Conservation (phyloP, 2,888 invertebrate genomes). For the Pachycephus smyrnensis region DNA sequence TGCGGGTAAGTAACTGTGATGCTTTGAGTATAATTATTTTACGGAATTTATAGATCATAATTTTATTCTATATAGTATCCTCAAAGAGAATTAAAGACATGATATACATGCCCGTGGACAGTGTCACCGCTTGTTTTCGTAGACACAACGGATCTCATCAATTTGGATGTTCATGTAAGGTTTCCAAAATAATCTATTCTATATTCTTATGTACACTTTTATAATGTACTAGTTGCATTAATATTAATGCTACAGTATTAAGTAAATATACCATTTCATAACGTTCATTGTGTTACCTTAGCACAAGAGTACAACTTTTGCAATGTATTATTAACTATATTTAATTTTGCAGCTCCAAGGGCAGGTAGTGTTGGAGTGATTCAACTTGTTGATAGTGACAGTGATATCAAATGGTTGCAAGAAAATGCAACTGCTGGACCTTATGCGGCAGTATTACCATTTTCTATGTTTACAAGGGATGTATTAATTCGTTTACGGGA, state of each 20-base stretch:
- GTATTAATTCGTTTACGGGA: slow-evolving; percentile 71
- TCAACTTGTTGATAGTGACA: slow-evolving; percentile 75
- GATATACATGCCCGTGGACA: slow-evolving; percentile 82
- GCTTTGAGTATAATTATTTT: background rate
- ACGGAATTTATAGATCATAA: slow-evolving; percentile 4
- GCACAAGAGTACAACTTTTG: background rate
- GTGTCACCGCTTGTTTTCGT: slow-evolving; percentile 85
- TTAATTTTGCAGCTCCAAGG: slow-evolving; percentile 72
- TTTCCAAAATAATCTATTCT: background rate
- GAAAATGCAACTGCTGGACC: slow-evolving; percentile 80
- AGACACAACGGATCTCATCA: slow-evolving; percentile 95
- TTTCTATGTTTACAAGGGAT: slow-evolving; percentile 73
- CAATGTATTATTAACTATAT: background rate
- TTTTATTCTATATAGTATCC: slow-evolving; percentile 61
- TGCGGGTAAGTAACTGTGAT: slow-evolving; percentile 22
- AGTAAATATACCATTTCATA: slow-evolving; percentile 9
- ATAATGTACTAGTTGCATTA: background rate
- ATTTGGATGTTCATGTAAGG: slow-evolving; percentile 93
- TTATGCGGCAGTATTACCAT: slow-evolving; percentile 81
- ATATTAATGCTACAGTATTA: background rate
- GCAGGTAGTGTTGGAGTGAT: slow-evolving; percentile 89
- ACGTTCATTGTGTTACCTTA: background rate
- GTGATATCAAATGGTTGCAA: slow-evolving; percentile 82
- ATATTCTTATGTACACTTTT: background rate
- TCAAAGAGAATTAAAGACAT: slow-evolving; percentile 79